A percentile compares a stretch with the other conserved stretches of the same genome.
These are phyloP conservation scores for Triplophysa dalaica DNA, from an alignment of 2,113 vertebrate species.

Conservation along the genomic window DNA sequence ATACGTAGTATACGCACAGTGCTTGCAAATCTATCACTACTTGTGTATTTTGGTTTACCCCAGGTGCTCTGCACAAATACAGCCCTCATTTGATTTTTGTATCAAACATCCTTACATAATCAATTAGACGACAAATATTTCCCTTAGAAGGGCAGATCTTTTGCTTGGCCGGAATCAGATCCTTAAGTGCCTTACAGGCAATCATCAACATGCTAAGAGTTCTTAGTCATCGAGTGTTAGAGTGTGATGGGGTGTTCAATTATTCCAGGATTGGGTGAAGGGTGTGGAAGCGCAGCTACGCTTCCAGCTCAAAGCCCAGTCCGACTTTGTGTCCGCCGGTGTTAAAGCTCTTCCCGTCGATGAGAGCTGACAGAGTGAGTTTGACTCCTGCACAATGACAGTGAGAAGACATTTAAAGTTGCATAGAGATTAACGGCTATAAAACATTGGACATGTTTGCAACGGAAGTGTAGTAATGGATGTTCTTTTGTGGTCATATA, in stretches of 20 bases:
- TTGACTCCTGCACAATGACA: conserved; percentile 82
- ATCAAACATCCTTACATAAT: neutral
- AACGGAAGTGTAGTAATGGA: no score
- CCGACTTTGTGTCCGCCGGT: conserved; percentile 94
- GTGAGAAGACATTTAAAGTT: neutral
- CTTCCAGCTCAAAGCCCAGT: conserved; percentile 94
- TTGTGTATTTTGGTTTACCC: neutral
- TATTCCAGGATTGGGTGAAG: neutral
- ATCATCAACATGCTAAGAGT: conserved; percentile 42
- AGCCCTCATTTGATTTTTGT: neutral
- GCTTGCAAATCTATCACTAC: neutral
- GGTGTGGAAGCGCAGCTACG: conserved; percentile 63
- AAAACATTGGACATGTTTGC: no score
- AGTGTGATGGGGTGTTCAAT: neutral
- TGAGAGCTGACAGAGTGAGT: conserved; percentile 88
- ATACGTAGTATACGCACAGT: neutral
- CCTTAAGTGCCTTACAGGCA: neutral
- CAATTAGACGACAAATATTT: conserved; percentile 7
- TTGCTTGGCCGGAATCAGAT: neutral
- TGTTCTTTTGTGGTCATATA: no score
- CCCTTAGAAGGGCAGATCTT: conserved; percentile 22
- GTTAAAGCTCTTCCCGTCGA: conserved; percentile 95
- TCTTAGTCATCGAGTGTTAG: neutral
- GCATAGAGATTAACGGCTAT: no score
- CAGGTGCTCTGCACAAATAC: conserved; percentile 2